Conservation (phyloP, 1,140 invertebrate species). For the Macrobrachium rosenbergii region DNA sequence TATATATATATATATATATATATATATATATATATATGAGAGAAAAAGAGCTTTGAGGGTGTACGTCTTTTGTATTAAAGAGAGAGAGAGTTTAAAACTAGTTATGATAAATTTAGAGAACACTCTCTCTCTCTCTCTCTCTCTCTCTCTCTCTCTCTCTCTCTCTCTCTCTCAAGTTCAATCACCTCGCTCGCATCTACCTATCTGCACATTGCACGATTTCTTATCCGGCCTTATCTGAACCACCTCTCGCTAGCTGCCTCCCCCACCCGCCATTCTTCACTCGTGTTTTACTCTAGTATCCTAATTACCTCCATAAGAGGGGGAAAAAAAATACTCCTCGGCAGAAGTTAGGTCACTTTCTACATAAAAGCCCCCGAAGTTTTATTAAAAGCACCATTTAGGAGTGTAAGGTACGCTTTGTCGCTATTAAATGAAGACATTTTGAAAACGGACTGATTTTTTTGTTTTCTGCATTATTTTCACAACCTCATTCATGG, state of each 20-base stretch:
- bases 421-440: too few species aligned
- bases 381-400: too few species aligned
- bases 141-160: constrained; percentile 17
- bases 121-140: not conserved
- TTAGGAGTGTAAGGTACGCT: too few species aligned
- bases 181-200: not conserved
- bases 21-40: too few species aligned
- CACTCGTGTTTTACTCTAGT: constrained; percentile 42
- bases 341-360: not conserved
- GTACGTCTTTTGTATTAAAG: too few species aligned
- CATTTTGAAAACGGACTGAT: too few species aligned
- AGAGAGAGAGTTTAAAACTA: too few species aligned
- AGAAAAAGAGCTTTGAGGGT: too few species aligned
- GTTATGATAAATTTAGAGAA: not conserved
- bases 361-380: too few species aligned
- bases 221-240: constrained; percentile 4
- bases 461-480: too few species aligned
- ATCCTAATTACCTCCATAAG: constrained; percentile 45
- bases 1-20: too few species aligned
- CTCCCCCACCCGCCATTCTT: constrained; percentile 52
- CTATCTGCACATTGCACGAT: not conserved
- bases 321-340: constrained; percentile 21
- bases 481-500: too few species aligned
- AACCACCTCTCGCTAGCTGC: constrained; percentile 27
- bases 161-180: constrained; percentile 4